Conservation (phyloP, 2,797 vertebrate species). For the Manis javanica region DNA sequence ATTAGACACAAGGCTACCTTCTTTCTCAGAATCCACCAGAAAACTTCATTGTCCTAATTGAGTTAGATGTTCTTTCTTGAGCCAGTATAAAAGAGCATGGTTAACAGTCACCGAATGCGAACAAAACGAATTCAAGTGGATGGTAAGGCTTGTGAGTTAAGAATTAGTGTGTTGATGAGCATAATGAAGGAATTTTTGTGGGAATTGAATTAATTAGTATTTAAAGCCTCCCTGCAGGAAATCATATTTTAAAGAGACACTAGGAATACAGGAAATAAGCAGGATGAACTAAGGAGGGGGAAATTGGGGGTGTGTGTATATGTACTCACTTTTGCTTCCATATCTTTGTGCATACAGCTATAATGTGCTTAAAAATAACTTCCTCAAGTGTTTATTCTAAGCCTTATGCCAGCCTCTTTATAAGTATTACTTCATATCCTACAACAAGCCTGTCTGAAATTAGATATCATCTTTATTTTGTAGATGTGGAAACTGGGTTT, state of each 20-base stretch:
- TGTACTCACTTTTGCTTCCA: background rate
- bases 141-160: background rate
- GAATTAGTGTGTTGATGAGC: background rate
- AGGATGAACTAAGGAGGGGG: background rate
- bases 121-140: background rate
- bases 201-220: slow-evolving; percentile 12
- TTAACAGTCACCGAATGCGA: background rate
- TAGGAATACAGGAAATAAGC: background rate
- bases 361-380: slow-evolving; percentile 21
- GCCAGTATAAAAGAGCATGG: background rate
- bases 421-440: slow-evolving; percentile 19
- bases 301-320: background rate
- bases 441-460: background rate
- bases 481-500: background rate
- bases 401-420: background rate
- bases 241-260: slow-evolving; percentile 2
- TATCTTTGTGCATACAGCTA: background rate
- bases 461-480: background rate
- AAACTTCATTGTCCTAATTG: background rate
- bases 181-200: background rate
- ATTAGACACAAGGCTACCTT: background rate
- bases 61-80: background rate
- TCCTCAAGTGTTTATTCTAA: background rate
- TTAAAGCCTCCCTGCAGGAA: background rate
- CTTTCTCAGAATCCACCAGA: background rate